Conservation (phyloP, 2,888 invertebrate species). For the Anodontia alba region DNA sequence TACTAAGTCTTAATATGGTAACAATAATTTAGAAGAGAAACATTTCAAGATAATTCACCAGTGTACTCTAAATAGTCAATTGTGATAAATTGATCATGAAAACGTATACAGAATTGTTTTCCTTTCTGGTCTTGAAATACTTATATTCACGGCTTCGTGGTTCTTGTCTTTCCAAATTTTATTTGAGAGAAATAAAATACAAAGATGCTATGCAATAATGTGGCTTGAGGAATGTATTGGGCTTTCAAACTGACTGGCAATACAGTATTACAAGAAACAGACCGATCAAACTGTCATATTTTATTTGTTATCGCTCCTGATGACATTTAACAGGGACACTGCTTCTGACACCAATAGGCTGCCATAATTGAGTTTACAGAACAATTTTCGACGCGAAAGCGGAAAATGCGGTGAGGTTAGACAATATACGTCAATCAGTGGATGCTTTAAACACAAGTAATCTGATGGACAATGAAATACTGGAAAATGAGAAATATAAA, state of each 20-base stretch:
- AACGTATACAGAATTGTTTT: too few species aligned
- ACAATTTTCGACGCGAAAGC: conserved; percentile 17
- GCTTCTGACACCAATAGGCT: conserved; percentile 41
- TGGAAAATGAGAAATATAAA: conserved; percentile 9
- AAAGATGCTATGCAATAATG: neutral
- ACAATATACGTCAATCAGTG: conserved; percentile 20
- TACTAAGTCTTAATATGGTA: too few species aligned
- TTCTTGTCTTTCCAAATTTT: too few species aligned
- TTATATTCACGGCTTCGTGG: too few species aligned
- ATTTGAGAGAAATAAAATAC: neutral
- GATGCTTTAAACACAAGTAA: conserved; percentile 9
- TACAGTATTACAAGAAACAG: neutral
- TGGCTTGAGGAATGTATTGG: neutral
- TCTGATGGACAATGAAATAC: conserved; percentile 20
- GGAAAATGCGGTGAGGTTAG: conserved; percentile 18
- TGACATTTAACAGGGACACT: conserved; percentile 37
- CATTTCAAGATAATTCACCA: too few species aligned
- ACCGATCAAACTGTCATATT: conserved; percentile 37
- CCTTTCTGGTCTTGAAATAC: too few species aligned
- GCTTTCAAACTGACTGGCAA: conserved; percentile 8
- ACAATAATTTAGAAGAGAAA: too few species aligned
- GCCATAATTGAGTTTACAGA: conserved; percentile 53
- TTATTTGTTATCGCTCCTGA: conserved; percentile 31
- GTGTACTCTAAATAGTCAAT: too few species aligned
- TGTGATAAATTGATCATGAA: too few species aligned